Conservation (phyloP, 2,888 invertebrate genomes). For the Aproaerema taeniolella region DNA sequence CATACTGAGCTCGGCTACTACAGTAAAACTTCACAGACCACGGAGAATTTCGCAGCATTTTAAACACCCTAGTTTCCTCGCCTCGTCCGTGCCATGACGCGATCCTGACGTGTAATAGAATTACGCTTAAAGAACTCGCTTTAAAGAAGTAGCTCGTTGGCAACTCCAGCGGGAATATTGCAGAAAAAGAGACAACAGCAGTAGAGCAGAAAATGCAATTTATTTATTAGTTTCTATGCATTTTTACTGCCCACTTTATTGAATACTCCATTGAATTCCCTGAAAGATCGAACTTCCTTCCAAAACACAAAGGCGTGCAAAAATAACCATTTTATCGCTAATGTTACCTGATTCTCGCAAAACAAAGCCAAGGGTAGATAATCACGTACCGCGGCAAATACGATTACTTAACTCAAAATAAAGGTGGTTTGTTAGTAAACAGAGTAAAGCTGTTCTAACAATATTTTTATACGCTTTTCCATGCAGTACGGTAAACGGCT, state of each 20-base stretch:
- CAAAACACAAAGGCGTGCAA: neutral
- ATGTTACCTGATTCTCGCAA: slow-evolving; percentile 30
- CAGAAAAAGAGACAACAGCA: slow-evolving; percentile 26
- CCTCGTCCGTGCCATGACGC: slow-evolving; percentile 29
- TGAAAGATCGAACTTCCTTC: neutral
- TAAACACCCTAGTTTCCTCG: slow-evolving; percentile 28
- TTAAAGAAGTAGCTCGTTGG: slow-evolving; percentile 30
- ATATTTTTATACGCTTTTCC: slow-evolving; percentile 7
- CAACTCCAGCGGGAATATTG: slow-evolving; percentile 30
- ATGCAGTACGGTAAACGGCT: slow-evolving; percentile 9
- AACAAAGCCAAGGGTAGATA: slow-evolving; percentile 32
- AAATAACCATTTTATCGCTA: slow-evolving; percentile 24
- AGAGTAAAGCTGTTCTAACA: slow-evolving; percentile 28
- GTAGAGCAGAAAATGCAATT: slow-evolving; percentile 39
- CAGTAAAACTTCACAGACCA: slow-evolving; percentile 12
- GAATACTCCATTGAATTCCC: neutral
- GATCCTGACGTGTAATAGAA: slow-evolving; percentile 40
- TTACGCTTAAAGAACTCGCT: slow-evolving; percentile 38
- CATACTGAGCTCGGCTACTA: slow-evolving; percentile 31
- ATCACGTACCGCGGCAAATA: slow-evolving; percentile 42
- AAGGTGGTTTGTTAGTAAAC: slow-evolving; percentile 44
- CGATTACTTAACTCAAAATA: slow-evolving; percentile 42
- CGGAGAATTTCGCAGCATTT: slow-evolving; percentile 32
- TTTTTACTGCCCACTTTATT: slow-evolving; percentile 23
- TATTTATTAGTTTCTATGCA: slow-evolving; percentile 33